These are phyloP conservation scores for Dolomedes plantarius DNA, from an alignment of 2,888 invertebrate genomes.

Conservation along the genomic window DNA sequence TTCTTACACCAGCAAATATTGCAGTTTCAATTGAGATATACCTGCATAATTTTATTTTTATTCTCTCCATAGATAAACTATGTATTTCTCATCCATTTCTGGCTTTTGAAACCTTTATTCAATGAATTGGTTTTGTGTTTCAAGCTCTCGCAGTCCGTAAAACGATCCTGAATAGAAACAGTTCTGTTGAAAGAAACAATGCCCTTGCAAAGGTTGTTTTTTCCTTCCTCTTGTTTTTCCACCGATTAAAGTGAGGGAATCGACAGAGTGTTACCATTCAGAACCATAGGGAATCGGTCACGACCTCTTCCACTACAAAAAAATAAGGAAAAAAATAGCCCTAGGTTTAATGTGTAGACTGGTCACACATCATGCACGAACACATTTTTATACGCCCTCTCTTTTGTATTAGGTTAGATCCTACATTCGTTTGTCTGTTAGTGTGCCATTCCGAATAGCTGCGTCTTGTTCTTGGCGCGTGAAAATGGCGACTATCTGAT, in stretches of 20 bases:
- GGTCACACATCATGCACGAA: conserved; percentile 7
- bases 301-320: background rate
- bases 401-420: background rate
- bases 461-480: no score
- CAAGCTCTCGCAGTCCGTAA: background rate
- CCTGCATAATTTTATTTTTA: no score
- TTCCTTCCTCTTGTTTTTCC: background rate
- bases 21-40: no score
- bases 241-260: background rate
- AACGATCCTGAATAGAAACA: background rate
- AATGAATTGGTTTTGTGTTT: no score
- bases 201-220: background rate
- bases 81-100: no score
- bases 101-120: no score
- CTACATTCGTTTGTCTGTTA: background rate
- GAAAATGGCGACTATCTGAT: no score
- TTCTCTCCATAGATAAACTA: no score
- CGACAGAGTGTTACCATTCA: background rate
- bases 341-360: no score
- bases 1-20: no score
- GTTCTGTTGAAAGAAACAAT: background rate
- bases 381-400: background rate
- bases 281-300: conserved; percentile 6
- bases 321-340: no score
- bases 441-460: background rate